A percentile compares a stretch with the other conserved stretches of the same genome.
Evolutionary conservation across 2,797 vertebrate genomes (phyloP).

Genomic region (Otolemur crassicaudatus): DNA sequence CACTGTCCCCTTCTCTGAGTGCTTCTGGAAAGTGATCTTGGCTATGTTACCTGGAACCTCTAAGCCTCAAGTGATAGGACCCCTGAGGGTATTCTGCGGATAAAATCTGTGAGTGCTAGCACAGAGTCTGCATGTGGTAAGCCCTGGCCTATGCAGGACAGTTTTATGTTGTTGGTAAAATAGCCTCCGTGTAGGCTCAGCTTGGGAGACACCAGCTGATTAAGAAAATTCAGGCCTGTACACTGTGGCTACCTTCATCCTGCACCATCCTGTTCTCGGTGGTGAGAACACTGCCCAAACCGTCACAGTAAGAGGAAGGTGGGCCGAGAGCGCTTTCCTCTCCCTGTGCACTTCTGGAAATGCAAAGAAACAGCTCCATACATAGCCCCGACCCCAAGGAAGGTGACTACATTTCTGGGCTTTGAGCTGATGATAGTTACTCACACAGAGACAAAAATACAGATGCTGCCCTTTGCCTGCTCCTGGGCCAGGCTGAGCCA

Average conservation of each 20-base stretch:
- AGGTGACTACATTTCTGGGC: neutral
- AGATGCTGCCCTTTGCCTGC: neutral
- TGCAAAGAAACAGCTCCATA: neutral
- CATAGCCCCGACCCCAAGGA: neutral
- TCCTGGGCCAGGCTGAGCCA: neutral
- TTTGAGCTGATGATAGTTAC: neutral
- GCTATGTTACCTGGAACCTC: neutral
- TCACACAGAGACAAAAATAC: neutral
- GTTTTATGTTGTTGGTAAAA: rapidly evolving
- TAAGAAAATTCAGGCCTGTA: neutral
- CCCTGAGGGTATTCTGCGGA: neutral
- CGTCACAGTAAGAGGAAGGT: neutral
- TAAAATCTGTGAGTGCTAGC: neutral
- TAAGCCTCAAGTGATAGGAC: neutral
- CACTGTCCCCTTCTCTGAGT: neutral
- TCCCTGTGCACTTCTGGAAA: neutral
- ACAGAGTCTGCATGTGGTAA: rapidly evolving
- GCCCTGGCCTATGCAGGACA: neutral
- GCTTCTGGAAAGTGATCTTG: neutral
- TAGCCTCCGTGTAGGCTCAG: too few species aligned
- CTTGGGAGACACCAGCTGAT: neutral
- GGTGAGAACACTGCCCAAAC: neutral
- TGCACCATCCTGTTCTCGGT: neutral
- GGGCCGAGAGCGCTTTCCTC: neutral
- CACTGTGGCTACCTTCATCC: rapidly evolving